phyloP scores from a whole-genome alignment of 1,140 invertebrate genomes.

The Drosophila guanche region DNA sequence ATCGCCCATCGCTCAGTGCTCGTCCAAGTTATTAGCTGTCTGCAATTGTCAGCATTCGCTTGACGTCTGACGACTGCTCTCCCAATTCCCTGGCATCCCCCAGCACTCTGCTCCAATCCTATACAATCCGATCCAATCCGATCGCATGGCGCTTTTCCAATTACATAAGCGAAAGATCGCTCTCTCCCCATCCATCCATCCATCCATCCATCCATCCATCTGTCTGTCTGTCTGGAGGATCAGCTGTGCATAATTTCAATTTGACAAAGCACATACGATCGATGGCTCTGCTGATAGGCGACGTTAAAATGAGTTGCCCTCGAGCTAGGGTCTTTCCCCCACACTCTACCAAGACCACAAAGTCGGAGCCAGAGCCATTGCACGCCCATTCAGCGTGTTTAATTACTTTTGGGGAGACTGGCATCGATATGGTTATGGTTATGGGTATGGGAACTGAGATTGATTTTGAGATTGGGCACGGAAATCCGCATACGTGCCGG shows the following conservation, averaged over 20 bases:
- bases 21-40: slow-evolving; percentile 75
- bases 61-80: slow-evolving; percentile 32
- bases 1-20: slow-evolving; percentile 58
- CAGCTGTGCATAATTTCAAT: slow-evolving; percentile 78
- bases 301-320: slow-evolving; percentile 56
- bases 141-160: slow-evolving; percentile 39
- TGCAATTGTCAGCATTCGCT: slow-evolving; percentile 70
- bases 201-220: slow-evolving; percentile 37
- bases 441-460: slow-evolving; percentile 50
- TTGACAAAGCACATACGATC: slow-evolving; percentile 77
- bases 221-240: slow-evolving; percentile 61
- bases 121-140: slow-evolving; percentile 24
- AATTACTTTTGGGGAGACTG: slow-evolving; percentile 54
- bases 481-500: slow-evolving; percentile 75
- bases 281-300: slow-evolving; percentile 71
- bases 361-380: slow-evolving; percentile 4
- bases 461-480: slow-evolving; percentile 71
- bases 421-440: slow-evolving; percentile 32
- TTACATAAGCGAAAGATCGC: slow-evolving; percentile 64
- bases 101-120: slow-evolving; percentile 10
- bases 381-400: slow-evolving; percentile 53
- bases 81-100: slow-evolving; percentile 28
- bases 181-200: slow-evolving; percentile 15
- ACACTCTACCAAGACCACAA: not conserved
- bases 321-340: slow-evolving; percentile 48